These are phyloP conservation scores for Pocillopora grandis DNA, from an alignment of 92 coral and sea anemone genomes.

Conservation along the genomic window DNA sequence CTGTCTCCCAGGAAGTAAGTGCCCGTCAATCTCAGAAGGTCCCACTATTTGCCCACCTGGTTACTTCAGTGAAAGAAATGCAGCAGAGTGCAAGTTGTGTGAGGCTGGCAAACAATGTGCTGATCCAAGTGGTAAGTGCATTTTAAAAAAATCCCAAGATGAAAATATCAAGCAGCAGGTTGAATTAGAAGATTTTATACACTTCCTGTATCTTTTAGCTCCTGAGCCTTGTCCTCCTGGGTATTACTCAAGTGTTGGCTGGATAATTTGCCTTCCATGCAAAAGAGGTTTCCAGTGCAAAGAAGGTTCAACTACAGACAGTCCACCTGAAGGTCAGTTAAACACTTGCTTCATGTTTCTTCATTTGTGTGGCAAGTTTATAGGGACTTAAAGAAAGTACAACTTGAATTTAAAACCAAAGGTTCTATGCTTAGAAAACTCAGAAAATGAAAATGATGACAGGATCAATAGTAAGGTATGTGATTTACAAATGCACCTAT, in stretches of 20 bases:
- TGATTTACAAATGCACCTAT: no score
- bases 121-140: constrained; percentile 81
- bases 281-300: constrained; percentile 75
- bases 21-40: constrained; percentile 73
- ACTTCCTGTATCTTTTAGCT: constrained; percentile 44
- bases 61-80: constrained; percentile 86
- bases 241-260: constrained; percentile 76
- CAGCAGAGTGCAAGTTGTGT: constrained; percentile 74
- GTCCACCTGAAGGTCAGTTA: constrained; percentile 81
- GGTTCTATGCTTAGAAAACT: no score
- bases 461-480: no score
- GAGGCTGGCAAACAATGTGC: constrained; percentile 96
- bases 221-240: constrained; percentile 95
- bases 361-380: background rate
- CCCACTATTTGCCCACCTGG: constrained; percentile 83
- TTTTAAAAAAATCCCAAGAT: background rate
- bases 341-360: no score
- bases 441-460: no score
- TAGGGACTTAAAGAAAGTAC: background rate
- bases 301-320: constrained; percentile 86
- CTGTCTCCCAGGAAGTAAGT: constrained; percentile 84
- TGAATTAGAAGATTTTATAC: background rate
- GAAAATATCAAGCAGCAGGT: background rate
- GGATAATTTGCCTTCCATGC: constrained; percentile 79
- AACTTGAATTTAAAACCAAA: no score